Percentiles rank a stretch among this genome's conserved stretches.
Evolutionary conservation across 2,797 vertebrate genomes (phyloP).

Genomic region (Esox lucius): DNA sequence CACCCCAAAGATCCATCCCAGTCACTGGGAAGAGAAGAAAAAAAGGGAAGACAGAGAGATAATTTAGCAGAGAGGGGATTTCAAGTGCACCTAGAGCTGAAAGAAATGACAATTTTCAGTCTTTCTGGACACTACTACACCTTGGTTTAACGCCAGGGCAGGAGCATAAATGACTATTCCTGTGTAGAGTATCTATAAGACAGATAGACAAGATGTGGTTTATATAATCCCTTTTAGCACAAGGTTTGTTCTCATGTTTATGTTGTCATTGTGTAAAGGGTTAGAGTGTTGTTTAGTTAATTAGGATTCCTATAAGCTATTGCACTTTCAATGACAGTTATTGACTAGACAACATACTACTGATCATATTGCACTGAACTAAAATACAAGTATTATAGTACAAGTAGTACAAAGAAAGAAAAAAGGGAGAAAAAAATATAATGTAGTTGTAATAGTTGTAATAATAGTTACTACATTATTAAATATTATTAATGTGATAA

Average conservation of each 20-base stretch:
- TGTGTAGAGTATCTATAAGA: conserved; percentile 76
- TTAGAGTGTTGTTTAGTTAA: background rate
- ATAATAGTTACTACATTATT: too few relatives aligned
- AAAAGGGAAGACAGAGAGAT: conserved; percentile 10
- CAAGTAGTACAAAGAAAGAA: too few relatives aligned
- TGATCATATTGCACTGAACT: too few relatives aligned
- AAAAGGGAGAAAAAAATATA: too few relatives aligned
- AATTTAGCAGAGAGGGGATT: conserved; percentile 3
- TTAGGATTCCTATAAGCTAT: too few relatives aligned
- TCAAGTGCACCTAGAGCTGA: conserved; percentile 29
- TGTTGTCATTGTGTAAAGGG: background rate
- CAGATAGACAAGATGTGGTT: conserved; percentile 8
- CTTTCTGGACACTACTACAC: conserved; percentile 48
- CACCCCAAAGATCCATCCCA: conserved; percentile 91
- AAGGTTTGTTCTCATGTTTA: background rate
- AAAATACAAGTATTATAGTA: too few relatives aligned
- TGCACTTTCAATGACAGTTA: too few relatives aligned
- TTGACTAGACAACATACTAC: too few relatives aligned
- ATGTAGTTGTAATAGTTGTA: too few relatives aligned
- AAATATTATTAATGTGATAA: background rate
- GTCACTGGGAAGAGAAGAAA: conserved; percentile 76
- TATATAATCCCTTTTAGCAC: background rate
- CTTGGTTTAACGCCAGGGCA: conserved; percentile 82
- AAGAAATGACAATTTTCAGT: background rate
- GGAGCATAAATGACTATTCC: conserved; percentile 81